A percentile compares a stretch with the other conserved stretches of the same genome.
phyloP scores from a whole-genome alignment of 2,888 invertebrate genomes.

The Drosophila leonis region DNA sequence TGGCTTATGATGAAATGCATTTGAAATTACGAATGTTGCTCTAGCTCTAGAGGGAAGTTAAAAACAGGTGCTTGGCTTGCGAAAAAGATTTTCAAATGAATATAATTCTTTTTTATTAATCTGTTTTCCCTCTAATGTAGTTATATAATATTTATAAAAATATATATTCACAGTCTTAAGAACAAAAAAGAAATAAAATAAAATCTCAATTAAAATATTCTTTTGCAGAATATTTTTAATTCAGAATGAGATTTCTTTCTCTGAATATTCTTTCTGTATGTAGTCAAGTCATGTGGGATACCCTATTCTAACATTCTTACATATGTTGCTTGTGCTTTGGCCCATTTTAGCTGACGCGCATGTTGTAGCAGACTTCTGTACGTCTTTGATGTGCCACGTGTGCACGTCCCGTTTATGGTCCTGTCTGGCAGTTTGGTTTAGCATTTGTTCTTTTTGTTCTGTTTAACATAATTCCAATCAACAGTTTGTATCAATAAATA shows the following conservation, averaged over 20 bases:
- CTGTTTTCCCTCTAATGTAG: too few relatives aligned
- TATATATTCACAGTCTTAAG: too few relatives aligned
- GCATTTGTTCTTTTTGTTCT: slow-evolving; percentile 39
- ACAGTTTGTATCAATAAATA: slow-evolving; percentile 69
- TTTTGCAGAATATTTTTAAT: not conserved
- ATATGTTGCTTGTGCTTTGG: not conserved
- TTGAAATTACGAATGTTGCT: not conserved
- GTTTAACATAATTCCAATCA: slow-evolving; percentile 66
- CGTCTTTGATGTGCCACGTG: slow-evolving; percentile 45
- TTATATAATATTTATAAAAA: too few relatives aligned
- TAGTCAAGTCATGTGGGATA: not conserved
- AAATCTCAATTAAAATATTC: too few relatives aligned
- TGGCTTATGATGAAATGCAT: not conserved
- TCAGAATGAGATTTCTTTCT: not conserved
- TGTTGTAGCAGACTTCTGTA: slow-evolving; percentile 33
- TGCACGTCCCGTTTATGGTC: slow-evolving; percentile 34
- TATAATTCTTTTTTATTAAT: not conserved
- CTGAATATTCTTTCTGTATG: not conserved
- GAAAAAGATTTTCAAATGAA: not conserved
- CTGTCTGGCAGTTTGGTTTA: slow-evolving; percentile 28
- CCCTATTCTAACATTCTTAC: not conserved
- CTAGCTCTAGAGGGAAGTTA: not conserved
- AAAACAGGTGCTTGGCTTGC: not conserved
- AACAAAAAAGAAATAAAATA: too few relatives aligned
- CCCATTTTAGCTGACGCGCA: slow-evolving; percentile 36